Evolutionary conservation across 1,140 invertebrate genomes (phyloP).

Genomic region (Micrasema minimum): DNA sequence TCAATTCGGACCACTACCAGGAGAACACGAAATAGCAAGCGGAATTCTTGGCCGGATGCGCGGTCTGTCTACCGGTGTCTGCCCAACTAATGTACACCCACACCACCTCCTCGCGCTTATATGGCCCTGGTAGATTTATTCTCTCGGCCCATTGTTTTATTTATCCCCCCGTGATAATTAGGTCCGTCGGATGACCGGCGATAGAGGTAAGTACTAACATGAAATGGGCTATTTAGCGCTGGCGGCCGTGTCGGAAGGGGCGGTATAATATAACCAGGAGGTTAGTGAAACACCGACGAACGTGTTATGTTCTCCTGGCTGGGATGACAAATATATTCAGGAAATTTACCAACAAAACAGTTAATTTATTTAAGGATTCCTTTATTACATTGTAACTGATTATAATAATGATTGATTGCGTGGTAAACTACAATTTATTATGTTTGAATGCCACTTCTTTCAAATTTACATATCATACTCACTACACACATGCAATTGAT

Average conservation of each 20-base stretch:
- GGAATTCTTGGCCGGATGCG: constrained; percentile 39
- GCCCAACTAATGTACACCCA: constrained; percentile 43
- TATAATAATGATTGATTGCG: constrained; percentile 17
- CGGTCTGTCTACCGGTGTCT: constrained; percentile 42
- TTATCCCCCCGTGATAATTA: constrained; percentile 38
- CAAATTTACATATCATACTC: too few species aligned
- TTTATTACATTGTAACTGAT: too few species aligned
- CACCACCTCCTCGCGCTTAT: constrained; percentile 44
- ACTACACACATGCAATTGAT: too few species aligned
- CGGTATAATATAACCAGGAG: neutral
- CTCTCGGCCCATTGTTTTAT: constrained; percentile 50
- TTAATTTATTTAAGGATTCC: too few species aligned
- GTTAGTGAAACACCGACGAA: neutral
- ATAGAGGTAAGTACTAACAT: constrained; percentile 10
- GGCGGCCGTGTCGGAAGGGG: constrained; percentile 18
- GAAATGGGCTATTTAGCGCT: constrained; percentile 17
- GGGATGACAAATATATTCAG: constrained; percentile 13
- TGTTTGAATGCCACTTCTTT: constrained; percentile 1
- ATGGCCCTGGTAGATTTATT: constrained; percentile 45
- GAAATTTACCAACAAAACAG: too few species aligned
- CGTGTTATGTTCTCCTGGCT: constrained; percentile 1
- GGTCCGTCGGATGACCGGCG: constrained; percentile 28
- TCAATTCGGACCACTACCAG: constrained; percentile 6
- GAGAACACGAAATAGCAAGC: constrained; percentile 12
- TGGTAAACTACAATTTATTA: neutral